These are phyloP conservation scores for Hirtodrosophila alboralis DNA, from an alignment of 2,888 invertebrate species.

Conservation along the genomic window DNA sequence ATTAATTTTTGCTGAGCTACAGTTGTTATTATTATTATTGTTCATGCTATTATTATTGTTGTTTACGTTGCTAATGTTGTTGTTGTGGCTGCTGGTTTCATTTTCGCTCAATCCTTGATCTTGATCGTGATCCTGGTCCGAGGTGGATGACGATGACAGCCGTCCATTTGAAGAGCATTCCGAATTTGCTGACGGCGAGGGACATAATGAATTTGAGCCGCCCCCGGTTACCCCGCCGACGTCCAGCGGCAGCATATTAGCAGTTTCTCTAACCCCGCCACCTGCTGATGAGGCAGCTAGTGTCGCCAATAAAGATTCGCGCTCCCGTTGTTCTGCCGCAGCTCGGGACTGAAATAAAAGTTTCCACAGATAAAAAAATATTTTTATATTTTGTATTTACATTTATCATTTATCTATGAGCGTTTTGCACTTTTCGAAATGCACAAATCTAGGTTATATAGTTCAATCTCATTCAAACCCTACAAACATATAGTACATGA, in stretches of 20 bases:
- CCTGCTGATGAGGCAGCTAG: conserved; percentile 84
- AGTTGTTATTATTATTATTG: conserved; percentile 85
- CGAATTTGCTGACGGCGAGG: conserved; percentile 93
- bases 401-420: too few species aligned
- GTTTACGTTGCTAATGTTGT: conserved; percentile 80
- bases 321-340: conserved; percentile 94
- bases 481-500: too few species aligned
- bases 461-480: too few species aligned
- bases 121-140: conserved; percentile 89
- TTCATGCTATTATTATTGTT: conserved; percentile 85
- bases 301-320: conserved; percentile 89
- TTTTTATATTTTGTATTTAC: too few species aligned
- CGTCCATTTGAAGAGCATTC: conserved; percentile 94
- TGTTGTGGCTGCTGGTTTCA: conserved; percentile 84
- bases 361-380: background rate
- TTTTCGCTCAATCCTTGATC: conserved; percentile 87
- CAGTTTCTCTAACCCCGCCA: conserved; percentile 50
- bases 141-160: conserved; percentile 91
- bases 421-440: too few species aligned
- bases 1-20: conserved; percentile 86
- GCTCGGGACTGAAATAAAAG: conserved; percentile 84
- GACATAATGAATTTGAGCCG: conserved; percentile 88
- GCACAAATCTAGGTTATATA: too few species aligned
- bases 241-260: conserved; percentile 54
- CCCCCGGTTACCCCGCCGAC: conserved; percentile 52